Conservation (phyloP, 1,140 invertebrate species). For the Calephelis nemesis region DNA sequence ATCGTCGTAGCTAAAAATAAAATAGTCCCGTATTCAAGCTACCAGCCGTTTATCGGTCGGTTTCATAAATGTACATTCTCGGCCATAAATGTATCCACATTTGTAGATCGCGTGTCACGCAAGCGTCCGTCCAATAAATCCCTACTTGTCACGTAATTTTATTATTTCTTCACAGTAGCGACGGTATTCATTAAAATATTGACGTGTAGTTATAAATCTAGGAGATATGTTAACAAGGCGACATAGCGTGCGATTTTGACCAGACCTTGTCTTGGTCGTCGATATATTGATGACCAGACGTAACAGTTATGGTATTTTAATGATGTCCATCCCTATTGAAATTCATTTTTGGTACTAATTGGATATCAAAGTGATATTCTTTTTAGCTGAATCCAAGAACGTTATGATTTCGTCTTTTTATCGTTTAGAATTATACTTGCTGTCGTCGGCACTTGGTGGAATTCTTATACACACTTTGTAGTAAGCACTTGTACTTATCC, state of each 20-base stretch:
- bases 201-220: constrained; percentile 54
- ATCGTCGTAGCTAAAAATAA: too few species aligned
- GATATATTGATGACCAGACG: neutral
- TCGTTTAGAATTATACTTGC: too few species aligned
- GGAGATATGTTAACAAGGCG: constrained; percentile 62
- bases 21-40: too few species aligned
- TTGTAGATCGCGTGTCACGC: constrained; percentile 11
- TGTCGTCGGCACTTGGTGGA: too few species aligned
- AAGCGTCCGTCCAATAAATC: constrained; percentile 21
- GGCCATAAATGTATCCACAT: constrained; percentile 5
- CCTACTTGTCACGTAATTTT: constrained; percentile 25
- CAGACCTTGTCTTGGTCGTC: neutral
- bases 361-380: constrained; percentile 9
- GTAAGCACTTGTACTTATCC: too few species aligned
- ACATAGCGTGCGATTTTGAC: constrained; percentile 42
- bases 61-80: constrained; percentile 12
- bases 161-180: constrained; percentile 38
- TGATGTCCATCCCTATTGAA: constrained; percentile 29
- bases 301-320: constrained; percentile 41
- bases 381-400: too few species aligned
- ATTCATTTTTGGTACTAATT: constrained; percentile 18
- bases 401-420: too few species aligned
- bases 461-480: too few species aligned
- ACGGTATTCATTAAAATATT: constrained; percentile 61
- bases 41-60: neutral